phyloP scores from a whole-genome alignment of 2,113 vertebrate species.

The Psittacula cyanocephala region DNA sequence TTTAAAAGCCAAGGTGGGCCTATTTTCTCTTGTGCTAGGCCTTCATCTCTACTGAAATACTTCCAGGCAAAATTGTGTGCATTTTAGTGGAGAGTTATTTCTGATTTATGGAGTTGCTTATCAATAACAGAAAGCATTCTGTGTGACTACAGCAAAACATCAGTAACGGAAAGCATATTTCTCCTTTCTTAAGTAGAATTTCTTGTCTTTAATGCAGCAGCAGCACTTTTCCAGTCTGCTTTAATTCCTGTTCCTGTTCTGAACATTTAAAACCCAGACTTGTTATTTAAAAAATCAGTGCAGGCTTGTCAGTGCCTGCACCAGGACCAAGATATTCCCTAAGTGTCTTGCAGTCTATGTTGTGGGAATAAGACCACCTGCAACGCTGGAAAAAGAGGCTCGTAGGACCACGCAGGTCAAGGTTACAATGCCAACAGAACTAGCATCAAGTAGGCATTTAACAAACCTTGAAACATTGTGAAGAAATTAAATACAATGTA shows the following conservation, averaged over 20 bases:
- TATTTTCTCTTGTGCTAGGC: background rate
- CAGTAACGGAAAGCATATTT: background rate
- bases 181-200: background rate
- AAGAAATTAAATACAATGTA: background rate
- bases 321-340: background rate
- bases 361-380: background rate
- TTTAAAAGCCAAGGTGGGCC: background rate
- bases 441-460: background rate
- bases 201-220: background rate
- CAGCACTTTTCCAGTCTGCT: background rate
- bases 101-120: background rate
- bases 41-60: background rate
- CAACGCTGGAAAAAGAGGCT: background rate
- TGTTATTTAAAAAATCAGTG: background rate
- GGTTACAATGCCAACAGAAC: background rate
- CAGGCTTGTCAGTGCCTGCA: background rate
- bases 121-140: background rate
- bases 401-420: background rate
- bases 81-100: background rate
- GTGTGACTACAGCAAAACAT: background rate
- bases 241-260: background rate
- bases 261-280: background rate
- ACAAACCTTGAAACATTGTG: background rate
- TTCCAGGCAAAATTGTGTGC: background rate
- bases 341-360: background rate